phyloP scores from a whole-genome alignment of 2,888 invertebrate genomes.

The Embidobia sp. region DNA sequence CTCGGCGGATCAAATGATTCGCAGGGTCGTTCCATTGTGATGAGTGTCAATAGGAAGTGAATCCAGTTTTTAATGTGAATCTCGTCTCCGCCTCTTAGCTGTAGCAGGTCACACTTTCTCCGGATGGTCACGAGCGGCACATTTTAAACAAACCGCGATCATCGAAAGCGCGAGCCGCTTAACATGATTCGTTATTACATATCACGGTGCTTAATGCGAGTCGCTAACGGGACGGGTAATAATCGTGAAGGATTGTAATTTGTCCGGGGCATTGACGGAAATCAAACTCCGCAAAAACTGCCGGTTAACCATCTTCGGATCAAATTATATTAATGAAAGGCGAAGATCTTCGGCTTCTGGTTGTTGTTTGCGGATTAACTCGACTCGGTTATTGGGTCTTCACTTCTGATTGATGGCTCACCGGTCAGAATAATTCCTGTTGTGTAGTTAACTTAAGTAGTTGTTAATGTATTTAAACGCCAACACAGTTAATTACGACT shows the following conservation, averaged over 20 bases:
- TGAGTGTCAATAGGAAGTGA: conserved; percentile 26
- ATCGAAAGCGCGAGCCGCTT: neutral
- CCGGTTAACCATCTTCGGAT: neutral
- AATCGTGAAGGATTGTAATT: conserved; percentile 1
- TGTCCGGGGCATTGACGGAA: conserved; percentile 2
- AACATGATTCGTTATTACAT: conserved; percentile 24
- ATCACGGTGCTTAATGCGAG: neutral
- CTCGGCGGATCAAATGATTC: too few species aligned
- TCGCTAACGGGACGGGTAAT: neutral
- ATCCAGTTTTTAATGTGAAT: conserved; percentile 35
- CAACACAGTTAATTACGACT: too few species aligned
- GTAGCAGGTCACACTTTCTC: conserved; percentile 42
- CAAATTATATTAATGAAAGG: neutral
- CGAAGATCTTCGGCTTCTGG: neutral
- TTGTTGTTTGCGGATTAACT: too few species aligned
- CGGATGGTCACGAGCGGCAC: conserved; percentile 42
- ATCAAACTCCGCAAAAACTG: neutral
- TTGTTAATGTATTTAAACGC: too few species aligned
- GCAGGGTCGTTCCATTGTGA: neutral
- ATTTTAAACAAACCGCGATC: conserved; percentile 26
- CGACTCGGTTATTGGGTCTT: too few species aligned
- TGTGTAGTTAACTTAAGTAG: too few species aligned
- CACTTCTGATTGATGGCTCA: too few species aligned
- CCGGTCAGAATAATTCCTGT: too few species aligned
- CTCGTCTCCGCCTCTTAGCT: conserved; percentile 35